Base-by-base conservation (phyloP, 2,113 vertebrate species). In the Callocephalon fimbriatum region DNA sequence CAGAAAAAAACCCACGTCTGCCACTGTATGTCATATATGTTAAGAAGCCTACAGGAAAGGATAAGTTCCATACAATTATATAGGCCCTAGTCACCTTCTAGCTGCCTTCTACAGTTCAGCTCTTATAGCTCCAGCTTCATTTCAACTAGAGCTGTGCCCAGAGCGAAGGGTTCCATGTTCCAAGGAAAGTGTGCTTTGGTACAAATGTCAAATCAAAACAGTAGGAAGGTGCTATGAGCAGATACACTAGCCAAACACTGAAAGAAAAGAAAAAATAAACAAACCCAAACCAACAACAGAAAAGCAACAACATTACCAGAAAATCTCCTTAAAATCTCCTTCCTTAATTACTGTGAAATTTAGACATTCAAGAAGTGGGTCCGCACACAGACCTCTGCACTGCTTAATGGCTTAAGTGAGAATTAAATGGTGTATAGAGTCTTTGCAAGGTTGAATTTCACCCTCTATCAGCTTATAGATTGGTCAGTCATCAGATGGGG, bases 361-460 rank as follows among this genome's bases (percentile, higher is more conserved):
- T 48, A 56, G 50, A 50, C 17, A 6, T 31, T 32, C 74, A 44
- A 22, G 27, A 83, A 74, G 8, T 14, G 19, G 15, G 50, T 59
- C 35, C 0, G 0, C 63, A 88, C 48, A 40, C 58, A 90, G 42
- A 76, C 23, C 35, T 93, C 47, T 63, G 50, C 32, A 31, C 26
- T 53, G 31, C 2, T 0, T 77, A 86, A 88, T 35, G 51, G 72
- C 65, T 93, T 92, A 86, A 93, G 54, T 2, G 7, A 83, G 23
- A 92, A 86, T 56, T 75, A 75, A 94, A 83, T 25, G 48, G 44
- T 11, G 22, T 25, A 44, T 7, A 59, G 68, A 79, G 65, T 50
- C 76, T 78, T 63, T 42, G 80, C 77, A 84, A 93, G 88, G 59
- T 75, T 81, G 72, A 96, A 92, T 95, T 94, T 95, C 92, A 93